A percentile compares a stretch with the other conserved stretches of the same genome.
phyloP scores from a whole-genome alignment of 2,888 invertebrate species.

The Pegoplata infirma region DNA sequence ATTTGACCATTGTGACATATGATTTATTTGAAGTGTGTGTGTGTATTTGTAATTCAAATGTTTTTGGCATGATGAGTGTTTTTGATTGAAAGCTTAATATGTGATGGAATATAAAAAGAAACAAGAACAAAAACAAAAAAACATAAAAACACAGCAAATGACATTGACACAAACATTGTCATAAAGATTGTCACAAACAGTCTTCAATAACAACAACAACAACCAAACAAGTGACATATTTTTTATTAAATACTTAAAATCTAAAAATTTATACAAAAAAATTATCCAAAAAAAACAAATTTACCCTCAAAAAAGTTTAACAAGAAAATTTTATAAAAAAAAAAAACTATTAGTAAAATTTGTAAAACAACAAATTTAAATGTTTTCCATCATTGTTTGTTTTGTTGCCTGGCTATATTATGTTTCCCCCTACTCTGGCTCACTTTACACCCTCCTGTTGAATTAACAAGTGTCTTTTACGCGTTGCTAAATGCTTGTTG shows the following conservation, averaged over 20 bases:
- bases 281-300: too few relatives aligned
- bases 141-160: slow-evolving; percentile 56
- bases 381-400: slow-evolving; percentile 18
- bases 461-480: slow-evolving; percentile 52
- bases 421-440: neutral
- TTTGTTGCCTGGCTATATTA: neutral
- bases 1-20: slow-evolving; percentile 71
- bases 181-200: slow-evolving; percentile 10
- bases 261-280: neutral
- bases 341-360: neutral
- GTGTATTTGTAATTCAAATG: slow-evolving; percentile 2
- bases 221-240: slow-evolving; percentile 23
- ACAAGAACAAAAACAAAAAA: slow-evolving; percentile 59
- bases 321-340: neutral
- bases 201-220: slow-evolving; percentile 3
- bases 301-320: neutral
- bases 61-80: slow-evolving; percentile 41
- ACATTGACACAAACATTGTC: slow-evolving; percentile 53
- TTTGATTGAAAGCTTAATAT: slow-evolving; percentile 62
- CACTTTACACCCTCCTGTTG: slow-evolving; percentile 42
- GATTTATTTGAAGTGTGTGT: slow-evolving; percentile 76
- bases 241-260: neutral
- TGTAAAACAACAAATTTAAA: neutral
- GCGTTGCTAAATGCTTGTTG: slow-evolving; percentile 57
- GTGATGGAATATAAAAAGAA: slow-evolving; percentile 42